Percentiles rank a stretch among this genome's conserved stretches.
phyloP scores from a whole-genome alignment of 2,797 vertebrate species.

The Rhodeus uyekii region DNA sequence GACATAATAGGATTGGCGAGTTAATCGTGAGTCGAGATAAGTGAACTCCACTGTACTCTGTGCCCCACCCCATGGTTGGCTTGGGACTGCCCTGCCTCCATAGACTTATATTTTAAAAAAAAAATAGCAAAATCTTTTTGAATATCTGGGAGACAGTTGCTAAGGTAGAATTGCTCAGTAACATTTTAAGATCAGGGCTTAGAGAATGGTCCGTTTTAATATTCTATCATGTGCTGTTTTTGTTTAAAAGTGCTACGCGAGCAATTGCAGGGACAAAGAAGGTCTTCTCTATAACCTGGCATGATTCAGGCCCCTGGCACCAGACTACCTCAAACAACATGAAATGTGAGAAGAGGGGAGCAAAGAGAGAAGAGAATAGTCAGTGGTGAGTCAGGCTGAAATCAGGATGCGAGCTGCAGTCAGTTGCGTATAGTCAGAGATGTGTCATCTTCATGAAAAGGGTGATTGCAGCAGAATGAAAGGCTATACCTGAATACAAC shows the following conservation, averaged over 20 bases:
- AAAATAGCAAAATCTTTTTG: neutral
- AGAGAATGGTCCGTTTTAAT: neutral
- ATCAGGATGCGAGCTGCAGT: conserved; percentile 1
- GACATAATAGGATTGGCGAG: too few species aligned
- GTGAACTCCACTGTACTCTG: too few species aligned
- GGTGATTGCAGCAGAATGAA: conserved; percentile 27
- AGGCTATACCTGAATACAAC: conserved; percentile 11
- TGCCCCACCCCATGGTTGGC: too few species aligned
- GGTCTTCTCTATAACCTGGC: conserved; percentile 1
- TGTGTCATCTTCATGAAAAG: conserved; percentile 33
- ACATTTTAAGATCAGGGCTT: neutral
- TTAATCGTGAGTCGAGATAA: too few species aligned
- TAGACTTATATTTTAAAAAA: neutral
- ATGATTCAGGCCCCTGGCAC: conserved; percentile 5
- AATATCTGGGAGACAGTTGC: neutral
- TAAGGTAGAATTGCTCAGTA: neutral
- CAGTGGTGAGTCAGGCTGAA: conserved; percentile 5
- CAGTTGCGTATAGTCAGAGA: neutral
- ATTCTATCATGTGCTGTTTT: neutral
- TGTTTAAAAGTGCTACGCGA: conserved; percentile 4
- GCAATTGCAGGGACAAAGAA: conserved; percentile 17
- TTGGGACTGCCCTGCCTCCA: neutral
- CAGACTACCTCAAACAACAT: conserved; percentile 10
- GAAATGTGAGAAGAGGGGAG: conserved; percentile 28
- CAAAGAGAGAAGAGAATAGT: conserved; percentile 21